phyloP scores from a whole-genome alignment of 2,113 vertebrate genomes.

The Pomatostomus ruficeps region DNA sequence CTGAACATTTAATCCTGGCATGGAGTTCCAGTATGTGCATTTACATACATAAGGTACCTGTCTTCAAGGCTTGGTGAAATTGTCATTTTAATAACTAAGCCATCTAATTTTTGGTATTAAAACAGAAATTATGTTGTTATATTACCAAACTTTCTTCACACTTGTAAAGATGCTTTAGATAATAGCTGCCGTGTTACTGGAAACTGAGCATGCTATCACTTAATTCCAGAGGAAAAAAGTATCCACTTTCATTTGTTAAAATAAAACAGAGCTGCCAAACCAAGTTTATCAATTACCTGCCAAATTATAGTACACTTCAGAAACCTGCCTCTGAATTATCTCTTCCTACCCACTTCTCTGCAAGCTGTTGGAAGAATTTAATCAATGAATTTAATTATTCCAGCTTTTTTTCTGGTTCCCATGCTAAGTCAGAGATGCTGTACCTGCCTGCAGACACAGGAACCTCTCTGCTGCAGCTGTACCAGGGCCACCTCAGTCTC shows the following conservation, averaged over 20 bases:
- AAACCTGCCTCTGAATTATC: neutral
- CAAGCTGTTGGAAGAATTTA: neutral
- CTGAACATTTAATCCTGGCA: neutral
- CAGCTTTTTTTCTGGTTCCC: neutral
- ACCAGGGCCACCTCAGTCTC: neutral
- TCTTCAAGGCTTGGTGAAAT: neutral
- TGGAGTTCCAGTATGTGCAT: neutral
- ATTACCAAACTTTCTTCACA: neutral
- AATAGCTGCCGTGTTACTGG: neutral
- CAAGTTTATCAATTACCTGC: neutral
- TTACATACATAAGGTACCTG: neutral
- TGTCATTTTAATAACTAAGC: neutral
- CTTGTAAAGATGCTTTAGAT: neutral
- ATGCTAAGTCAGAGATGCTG: neutral
- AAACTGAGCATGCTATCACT: neutral
- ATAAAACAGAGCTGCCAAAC: neutral
- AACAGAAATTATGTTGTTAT: neutral
- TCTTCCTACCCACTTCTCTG: neutral
- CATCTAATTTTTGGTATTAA: neutral
- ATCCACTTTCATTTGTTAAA: neutral
- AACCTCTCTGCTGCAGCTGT: neutral
- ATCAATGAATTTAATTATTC: neutral
- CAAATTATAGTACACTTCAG: neutral
- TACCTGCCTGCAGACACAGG: neutral
- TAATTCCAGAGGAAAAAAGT: neutral